A percentile compares a stretch with the other conserved stretches of the same genome.
Conservation (phyloP, 92 coral and sea anemone species). For the Galaxea fascicularis region DNA sequence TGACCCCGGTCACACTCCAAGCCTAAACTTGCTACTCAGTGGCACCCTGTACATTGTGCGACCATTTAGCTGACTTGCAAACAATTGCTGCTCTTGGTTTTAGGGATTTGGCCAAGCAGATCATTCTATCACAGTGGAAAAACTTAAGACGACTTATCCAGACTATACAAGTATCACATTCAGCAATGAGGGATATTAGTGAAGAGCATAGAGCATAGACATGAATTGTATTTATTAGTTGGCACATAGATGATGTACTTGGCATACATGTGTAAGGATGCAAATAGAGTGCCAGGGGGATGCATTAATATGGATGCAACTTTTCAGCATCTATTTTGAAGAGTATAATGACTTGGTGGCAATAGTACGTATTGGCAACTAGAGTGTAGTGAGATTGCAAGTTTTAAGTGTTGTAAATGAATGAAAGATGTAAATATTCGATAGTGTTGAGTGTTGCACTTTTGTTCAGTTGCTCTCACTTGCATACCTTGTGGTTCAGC, state of each 20-base stretch:
- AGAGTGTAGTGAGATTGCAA: too few species aligned
- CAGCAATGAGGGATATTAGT: constrained; percentile 87
- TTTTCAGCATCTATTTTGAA: too few species aligned
- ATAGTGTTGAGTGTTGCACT: too few species aligned
- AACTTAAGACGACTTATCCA: constrained; percentile 73
- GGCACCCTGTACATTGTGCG: too few species aligned
- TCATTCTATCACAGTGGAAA: constrained; percentile 78
- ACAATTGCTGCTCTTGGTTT: constrained; percentile 7
- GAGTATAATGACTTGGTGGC: too few species aligned
- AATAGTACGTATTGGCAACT: too few species aligned
- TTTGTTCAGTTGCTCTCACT: too few species aligned
- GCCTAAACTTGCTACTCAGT: too few species aligned
- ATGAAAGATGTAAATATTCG: too few species aligned
- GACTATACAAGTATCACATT: constrained; percentile 73
- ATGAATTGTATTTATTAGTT: neutral
- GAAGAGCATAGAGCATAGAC: neutral
- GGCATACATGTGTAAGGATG: neutral
- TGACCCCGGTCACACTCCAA: too few species aligned
- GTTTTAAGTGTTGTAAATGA: too few species aligned
- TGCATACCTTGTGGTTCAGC: too few species aligned
- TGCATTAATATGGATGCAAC: neutral
- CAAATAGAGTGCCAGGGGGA: neutral
- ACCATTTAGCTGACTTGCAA: neutral
- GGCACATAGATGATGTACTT: neutral
- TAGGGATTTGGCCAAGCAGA: constrained; percentile 96